Evolutionary conservation across 1,140 invertebrate genomes (phyloP).

Genomic region (Chymomyza costata): DNA sequence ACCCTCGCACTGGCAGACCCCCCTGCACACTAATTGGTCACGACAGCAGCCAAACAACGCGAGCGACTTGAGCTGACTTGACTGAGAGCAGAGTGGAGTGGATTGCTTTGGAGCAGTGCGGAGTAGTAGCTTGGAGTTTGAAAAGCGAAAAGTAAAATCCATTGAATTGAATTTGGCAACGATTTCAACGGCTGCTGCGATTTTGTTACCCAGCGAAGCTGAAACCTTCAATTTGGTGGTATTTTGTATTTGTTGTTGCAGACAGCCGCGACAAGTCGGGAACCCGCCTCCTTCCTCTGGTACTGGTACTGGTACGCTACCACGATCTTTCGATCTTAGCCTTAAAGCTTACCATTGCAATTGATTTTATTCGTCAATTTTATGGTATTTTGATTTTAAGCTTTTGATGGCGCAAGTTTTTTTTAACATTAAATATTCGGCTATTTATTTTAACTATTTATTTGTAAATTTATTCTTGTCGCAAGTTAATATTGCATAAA

Average conservation of each 20-base stretch:
- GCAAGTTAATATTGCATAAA: slow-evolving; percentile 55
- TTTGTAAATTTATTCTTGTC: slow-evolving; percentile 42
- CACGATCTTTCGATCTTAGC: slow-evolving; percentile 8
- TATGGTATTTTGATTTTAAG: slow-evolving; percentile 64
- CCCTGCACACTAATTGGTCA: slow-evolving; percentile 58
- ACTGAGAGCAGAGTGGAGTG: no score
- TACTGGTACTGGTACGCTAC: slow-evolving; percentile 26
- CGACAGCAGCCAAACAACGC: slow-evolving; percentile 63
- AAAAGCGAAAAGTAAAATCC: slow-evolving; percentile 69
- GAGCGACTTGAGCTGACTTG: no score
- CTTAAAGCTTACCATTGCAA: slow-evolving; percentile 67
- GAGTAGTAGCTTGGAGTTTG: slow-evolving; percentile 43
- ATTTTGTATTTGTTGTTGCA: slow-evolving; percentile 23
- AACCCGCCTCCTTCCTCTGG: not conserved
- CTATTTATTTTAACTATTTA: slow-evolving; percentile 8
- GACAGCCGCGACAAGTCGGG: slow-evolving; percentile 8
- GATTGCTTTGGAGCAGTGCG: no score
- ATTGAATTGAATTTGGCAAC: slow-evolving; percentile 64
- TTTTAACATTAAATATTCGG: slow-evolving; percentile 32
- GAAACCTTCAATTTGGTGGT: slow-evolving; percentile 64
- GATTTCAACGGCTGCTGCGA: slow-evolving; percentile 56
- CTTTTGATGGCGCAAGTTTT: slow-evolving; percentile 44
- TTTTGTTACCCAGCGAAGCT: slow-evolving; percentile 31
- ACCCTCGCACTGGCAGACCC: not conserved
- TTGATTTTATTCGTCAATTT: slow-evolving; percentile 72